These are phyloP conservation scores for Drosophila helvetica DNA, from an alignment of 2,888 invertebrate species.

Conservation along the genomic window DNA sequence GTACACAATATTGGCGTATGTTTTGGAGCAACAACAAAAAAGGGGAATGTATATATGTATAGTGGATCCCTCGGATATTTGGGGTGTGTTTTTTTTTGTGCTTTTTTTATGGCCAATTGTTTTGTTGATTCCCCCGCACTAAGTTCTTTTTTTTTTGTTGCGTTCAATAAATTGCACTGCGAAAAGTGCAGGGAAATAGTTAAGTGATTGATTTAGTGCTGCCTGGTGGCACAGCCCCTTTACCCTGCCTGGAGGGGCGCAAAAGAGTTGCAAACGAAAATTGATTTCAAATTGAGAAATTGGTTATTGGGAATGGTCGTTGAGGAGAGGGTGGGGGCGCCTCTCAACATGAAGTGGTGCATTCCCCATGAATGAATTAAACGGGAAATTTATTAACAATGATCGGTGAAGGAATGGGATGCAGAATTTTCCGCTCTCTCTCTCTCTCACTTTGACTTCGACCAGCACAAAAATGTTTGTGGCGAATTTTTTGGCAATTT, in stretches of 20 bases:
- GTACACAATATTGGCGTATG: slow-evolving; percentile 45
- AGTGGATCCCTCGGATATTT: not conserved
- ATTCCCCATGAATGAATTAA: slow-evolving; percentile 36
- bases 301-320: slow-evolving; percentile 20
- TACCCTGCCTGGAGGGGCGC: slow-evolving; percentile 19
- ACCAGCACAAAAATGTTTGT: not conserved
- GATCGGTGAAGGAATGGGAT: slow-evolving; percentile 1
- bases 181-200: slow-evolving; percentile 53
- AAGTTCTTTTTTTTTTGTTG: slow-evolving; percentile 15
- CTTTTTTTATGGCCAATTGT: slow-evolving; percentile 45
- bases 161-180: slow-evolving; percentile 47
- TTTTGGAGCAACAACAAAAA: slow-evolving; percentile 20
- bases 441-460: slow-evolving; percentile 30
- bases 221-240: slow-evolving; percentile 18
- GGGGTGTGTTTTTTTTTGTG: slow-evolving; percentile 14
- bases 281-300: slow-evolving; percentile 47
- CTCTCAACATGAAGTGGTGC: not conserved
- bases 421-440: not conserved
- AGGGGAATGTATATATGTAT: not conserved
- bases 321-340: not conserved
- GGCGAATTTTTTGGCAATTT: not conserved
- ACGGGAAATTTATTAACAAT: slow-evolving; percentile 64
- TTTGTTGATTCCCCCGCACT: slow-evolving; percentile 41
- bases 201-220: slow-evolving; percentile 67
- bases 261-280: slow-evolving; percentile 38